Base-by-base conservation (phyloP, 2,797 vertebrate genomes). In the Antennarius maculatus region DNA sequence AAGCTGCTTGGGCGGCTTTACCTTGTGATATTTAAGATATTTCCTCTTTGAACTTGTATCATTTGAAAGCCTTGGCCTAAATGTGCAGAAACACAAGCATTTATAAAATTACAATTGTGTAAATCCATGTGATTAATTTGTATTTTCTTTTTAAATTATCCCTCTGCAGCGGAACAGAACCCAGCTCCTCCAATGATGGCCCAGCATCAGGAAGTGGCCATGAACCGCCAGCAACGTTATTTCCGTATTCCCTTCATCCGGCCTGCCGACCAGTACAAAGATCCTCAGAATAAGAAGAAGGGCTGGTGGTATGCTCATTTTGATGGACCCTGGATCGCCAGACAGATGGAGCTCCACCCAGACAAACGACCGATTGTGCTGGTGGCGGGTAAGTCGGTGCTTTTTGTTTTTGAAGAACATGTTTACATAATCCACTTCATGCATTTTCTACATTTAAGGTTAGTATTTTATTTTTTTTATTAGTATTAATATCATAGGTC, bases 231-330 rank as follows among this genome's bases (percentile, higher is more conserved):
- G n/a, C 97, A 99, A 77, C 95, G 97, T 7, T 99, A 98, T 81
- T 99, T 99, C 87, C 96, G 97, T 43, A 99, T 99, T 65, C 98
- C 97, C 2, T 99, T 99, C 89, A 98, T 99, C 86, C 96, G 98
- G 12, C 98, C 98, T 0, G 96, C 95, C 0, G 98, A 99, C 91
- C 98, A 99, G 76, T 99, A 98, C 92, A 99, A 99, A 79, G 97
- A 99, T 65, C 97, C 97, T 0, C 97, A 99, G 92, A 98, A 94
- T 81, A 99, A 99, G 90, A 99, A 99, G 83, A 99, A 99, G 84
- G 98, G 98, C 28, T 99, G 98, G 97, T 99, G 98, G 98, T 99
- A 98, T 0, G 97, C 98, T 0, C 98, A 99, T 79, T 99, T 99
- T 3, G 97, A 99, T 17, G 98, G 98, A 16, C 94, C 96, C 0